phyloP scores from a whole-genome alignment of 2,113 vertebrate genomes.

The Crotalus viridis region DNA sequence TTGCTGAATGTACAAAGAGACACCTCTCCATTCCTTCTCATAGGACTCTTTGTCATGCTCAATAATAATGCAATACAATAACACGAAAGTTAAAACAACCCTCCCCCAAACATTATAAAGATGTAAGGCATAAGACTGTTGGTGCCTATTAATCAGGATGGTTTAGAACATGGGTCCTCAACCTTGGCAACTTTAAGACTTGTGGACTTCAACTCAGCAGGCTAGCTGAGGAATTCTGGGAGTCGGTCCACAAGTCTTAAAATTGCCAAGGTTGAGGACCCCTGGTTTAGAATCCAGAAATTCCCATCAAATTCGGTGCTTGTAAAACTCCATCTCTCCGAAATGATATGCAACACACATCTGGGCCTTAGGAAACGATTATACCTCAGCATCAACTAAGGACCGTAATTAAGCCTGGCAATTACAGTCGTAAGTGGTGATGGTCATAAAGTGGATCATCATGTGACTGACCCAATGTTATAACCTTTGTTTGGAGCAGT shows the following conservation, averaged over 20 bases:
- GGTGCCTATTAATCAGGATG: not conserved
- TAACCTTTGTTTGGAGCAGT: not conserved
- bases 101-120: not conserved
- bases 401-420: not conserved
- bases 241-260: no score
- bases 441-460: not conserved
- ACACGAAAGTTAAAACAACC: not conserved
- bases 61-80: not conserved
- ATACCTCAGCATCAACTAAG: not conserved
- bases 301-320: not conserved
- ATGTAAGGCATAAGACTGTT: not conserved
- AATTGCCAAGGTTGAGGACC: no score
- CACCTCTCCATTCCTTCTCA: not conserved
- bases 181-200: no score
- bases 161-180: not conserved
- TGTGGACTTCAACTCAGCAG: no score
- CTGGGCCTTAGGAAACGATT: not conserved
- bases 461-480: not conserved
- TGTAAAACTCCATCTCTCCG: not conserved
- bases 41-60: not conserved
- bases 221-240: no score
- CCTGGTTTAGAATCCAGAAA: not conserved
- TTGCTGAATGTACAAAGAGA: not conserved
- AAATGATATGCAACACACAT: not conserved
- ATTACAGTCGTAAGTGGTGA: not conserved